Conservation (phyloP, 2,888 invertebrate species). For the Lamellibrachia columna region DNA sequence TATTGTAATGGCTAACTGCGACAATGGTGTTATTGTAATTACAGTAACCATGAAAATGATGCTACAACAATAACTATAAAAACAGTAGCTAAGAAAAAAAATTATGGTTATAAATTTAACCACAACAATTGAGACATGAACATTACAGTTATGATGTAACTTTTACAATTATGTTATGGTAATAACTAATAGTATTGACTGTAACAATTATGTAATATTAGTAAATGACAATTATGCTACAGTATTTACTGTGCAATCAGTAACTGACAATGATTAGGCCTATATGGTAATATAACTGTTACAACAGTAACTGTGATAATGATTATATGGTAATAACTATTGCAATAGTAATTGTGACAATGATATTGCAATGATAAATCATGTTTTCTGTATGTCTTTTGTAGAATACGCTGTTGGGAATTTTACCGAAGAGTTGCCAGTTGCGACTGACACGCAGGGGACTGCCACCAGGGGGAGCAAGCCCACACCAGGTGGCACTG, state of each 20-base stretch:
- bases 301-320: background rate
- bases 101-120: too few relatives aligned
- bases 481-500: background rate
- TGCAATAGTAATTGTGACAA: background rate
- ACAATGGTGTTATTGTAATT: background rate
- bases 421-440: slow-evolving; percentile 73
- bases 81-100: too few relatives aligned
- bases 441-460: slow-evolving; percentile 47
- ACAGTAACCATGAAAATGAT: background rate
- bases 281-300: background rate
- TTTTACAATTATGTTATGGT: too few relatives aligned
- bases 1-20: background rate
- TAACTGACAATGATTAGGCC: too few relatives aligned
- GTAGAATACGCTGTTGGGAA: slow-evolving; percentile 73
- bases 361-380: background rate
- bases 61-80: too few relatives aligned
- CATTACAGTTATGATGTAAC: too few relatives aligned
- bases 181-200: background rate
- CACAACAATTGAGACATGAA: too few relatives aligned
- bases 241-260: background rate
- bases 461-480: slow-evolving; percentile 32
- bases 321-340: background rate
- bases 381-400: slow-evolving; percentile 25
- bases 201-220: background rate
- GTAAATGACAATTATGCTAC: background rate